phyloP scores from a whole-genome alignment of 1,140 invertebrate species.

The Bombyx mandarina region DNA sequence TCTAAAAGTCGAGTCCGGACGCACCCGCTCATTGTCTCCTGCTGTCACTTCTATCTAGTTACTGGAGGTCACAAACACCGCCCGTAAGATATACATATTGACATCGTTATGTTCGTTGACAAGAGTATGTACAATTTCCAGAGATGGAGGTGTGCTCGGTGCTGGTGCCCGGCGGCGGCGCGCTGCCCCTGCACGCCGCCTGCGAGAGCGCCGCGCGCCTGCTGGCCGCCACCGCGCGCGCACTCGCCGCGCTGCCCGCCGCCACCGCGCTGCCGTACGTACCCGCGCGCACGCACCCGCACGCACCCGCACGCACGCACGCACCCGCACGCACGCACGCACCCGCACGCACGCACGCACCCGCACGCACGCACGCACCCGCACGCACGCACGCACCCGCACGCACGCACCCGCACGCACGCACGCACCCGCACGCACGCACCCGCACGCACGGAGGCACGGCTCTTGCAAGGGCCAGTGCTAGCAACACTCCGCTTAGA shows the following conservation, averaged over 20 bases:
- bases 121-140: conserved; percentile 31
- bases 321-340: too few species aligned
- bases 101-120: conserved; percentile 9
- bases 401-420: too few species aligned
- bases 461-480: too few species aligned
- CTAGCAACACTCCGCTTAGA: too few species aligned
- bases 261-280: conserved; percentile 33
- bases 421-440: too few species aligned
- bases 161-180: conserved; percentile 23
- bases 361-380: too few species aligned
- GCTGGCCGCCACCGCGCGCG: conserved; percentile 43
- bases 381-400: too few species aligned
- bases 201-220: conserved; percentile 57
- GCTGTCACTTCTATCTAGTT: not conserved
- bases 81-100: not conserved
- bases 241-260: conserved; percentile 32
- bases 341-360: too few species aligned
- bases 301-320: too few species aligned
- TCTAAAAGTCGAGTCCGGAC: too few species aligned
- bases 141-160: conserved; percentile 21
- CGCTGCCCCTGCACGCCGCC: conserved; percentile 48
- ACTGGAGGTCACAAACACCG: not conserved
- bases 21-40: too few species aligned
- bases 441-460: too few species aligned
- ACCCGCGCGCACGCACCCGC: not conserved